phyloP scores from a whole-genome alignment of 2,888 invertebrate species.

The Smittia aterrima region DNA sequence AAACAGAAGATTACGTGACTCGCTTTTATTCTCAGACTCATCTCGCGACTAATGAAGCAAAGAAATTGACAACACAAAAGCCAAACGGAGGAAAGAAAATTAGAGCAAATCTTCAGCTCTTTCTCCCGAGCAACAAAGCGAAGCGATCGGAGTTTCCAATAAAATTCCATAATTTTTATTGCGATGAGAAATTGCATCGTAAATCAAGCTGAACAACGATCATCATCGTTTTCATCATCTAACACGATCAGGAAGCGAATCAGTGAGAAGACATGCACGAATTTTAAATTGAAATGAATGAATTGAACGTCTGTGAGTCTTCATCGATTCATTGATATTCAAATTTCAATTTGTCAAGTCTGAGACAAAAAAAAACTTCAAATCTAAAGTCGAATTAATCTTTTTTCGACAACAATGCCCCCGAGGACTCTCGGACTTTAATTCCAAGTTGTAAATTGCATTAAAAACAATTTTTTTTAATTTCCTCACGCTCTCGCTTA shows the following conservation, averaged over 20 bases:
- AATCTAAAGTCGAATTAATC: too few relatives aligned
- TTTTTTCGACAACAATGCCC: too few relatives aligned
- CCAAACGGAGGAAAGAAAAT: background rate
- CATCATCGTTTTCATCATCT: background rate
- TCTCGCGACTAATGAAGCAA: background rate
- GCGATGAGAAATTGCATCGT: background rate
- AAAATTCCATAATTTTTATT: background rate
- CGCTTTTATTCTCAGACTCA: background rate
- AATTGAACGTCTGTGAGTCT: too few relatives aligned
- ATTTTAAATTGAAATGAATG: background rate
- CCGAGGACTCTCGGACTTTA: too few relatives aligned
- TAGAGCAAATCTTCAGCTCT: background rate
- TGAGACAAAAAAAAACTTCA: too few relatives aligned
- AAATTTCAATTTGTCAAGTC: too few relatives aligned
- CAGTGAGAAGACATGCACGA: background rate
- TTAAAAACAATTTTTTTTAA: too few relatives aligned
- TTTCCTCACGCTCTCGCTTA: background rate
- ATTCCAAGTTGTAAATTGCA: too few relatives aligned
- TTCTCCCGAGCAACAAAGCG: background rate
- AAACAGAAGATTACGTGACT: background rate
- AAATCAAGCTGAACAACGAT: background rate
- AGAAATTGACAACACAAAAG: constrained; percentile 10
- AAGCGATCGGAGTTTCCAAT: background rate
- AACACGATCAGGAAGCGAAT: background rate
- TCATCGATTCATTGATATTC: too few relatives aligned